A percentile compares a stretch with the other conserved stretches of the same genome.
These are phyloP conservation scores for Pyrgilauda ruficollis DNA, from an alignment of 2,113 vertebrate species.

Conservation along the genomic window DNA sequence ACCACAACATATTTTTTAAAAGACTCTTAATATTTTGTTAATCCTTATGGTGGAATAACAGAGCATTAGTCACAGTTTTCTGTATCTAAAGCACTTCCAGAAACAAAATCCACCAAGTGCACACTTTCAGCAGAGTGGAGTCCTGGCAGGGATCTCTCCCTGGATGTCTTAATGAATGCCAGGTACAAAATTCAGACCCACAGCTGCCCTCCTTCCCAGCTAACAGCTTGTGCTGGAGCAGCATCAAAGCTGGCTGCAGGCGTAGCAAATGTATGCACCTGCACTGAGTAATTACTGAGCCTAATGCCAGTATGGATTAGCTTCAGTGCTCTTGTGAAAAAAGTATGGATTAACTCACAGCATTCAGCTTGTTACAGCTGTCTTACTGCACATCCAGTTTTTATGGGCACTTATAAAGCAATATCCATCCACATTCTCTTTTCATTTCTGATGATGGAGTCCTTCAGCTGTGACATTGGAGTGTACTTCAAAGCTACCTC, in stretches of 20 bases:
- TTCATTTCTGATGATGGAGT: slow-evolving; percentile 1
- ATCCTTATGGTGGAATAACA: not conserved
- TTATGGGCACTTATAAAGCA: slow-evolving; percentile 24
- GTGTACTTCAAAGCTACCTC: not conserved
- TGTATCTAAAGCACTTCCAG: not conserved
- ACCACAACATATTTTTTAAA: not conserved
- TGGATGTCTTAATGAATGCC: slow-evolving; percentile 2
- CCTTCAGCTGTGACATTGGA: slow-evolving; percentile 11
- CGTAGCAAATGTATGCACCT: slow-evolving; percentile 26
- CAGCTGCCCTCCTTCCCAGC: slow-evolving; percentile 14
- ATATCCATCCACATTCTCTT: not conserved
- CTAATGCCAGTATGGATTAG: slow-evolving; percentile 37
- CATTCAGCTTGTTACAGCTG: slow-evolving; percentile 3
- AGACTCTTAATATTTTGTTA: not conserved
- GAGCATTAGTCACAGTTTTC: not conserved
- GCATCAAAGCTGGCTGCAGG: slow-evolving; percentile 45
- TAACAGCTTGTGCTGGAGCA: slow-evolving; percentile 39
- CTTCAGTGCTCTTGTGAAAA: slow-evolving; percentile 20
- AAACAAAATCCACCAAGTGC: not conserved
- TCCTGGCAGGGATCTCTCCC: not conserved
- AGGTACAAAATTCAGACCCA: not conserved
- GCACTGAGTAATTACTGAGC: slow-evolving; percentile 14
- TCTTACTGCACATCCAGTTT: slow-evolving; percentile 10
- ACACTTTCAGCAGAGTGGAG: not conserved
- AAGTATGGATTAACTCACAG: slow-evolving; percentile 39